Percentiles rank a stretch among this genome's conserved stretches.
phyloP scores from a whole-genome alignment of 2,888 invertebrate species.

The Ophonus ardosiacus region DNA sequence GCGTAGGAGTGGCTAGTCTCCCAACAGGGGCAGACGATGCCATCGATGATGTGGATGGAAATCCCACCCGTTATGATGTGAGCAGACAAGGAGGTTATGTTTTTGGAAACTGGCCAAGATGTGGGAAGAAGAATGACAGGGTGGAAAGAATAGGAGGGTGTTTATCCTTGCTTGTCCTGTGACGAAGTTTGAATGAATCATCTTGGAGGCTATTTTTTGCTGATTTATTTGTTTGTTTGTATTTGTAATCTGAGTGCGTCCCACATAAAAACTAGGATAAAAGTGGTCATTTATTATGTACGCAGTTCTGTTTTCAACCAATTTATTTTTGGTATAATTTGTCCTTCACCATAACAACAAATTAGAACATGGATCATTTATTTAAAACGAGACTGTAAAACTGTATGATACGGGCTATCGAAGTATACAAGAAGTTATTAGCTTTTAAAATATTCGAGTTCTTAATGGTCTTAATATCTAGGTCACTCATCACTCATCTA shows the following conservation, averaged over 20 bases:
- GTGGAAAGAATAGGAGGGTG: neutral
- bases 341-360: neutral
- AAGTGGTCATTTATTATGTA: neutral
- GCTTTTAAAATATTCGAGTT: too few relatives aligned
- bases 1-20: constrained; percentile 2
- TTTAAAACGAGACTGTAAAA: too few relatives aligned
- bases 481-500: too few relatives aligned
- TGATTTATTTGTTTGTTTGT: neutral
- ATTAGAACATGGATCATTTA: too few relatives aligned
- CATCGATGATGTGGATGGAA: neutral
- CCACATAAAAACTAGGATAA: neutral
- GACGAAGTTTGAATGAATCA: neutral
- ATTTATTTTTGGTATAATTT: neutral
- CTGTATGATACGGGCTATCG: too few relatives aligned
- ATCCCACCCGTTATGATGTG: constrained; percentile 36
- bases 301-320: neutral
- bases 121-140: neutral
- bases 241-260: neutral
- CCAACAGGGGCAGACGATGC: neutral
- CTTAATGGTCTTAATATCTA: too few relatives aligned
- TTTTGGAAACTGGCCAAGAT: constrained; percentile 38
- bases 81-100: neutral
- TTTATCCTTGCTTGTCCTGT: neutral
- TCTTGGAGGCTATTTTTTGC: neutral
- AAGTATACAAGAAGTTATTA: too few relatives aligned